Evolutionary conservation across 2,113 vertebrate genomes (phyloP), one percentile per base, ranked within the genome.

Genomic region (Coptodon rendalli): DNA sequence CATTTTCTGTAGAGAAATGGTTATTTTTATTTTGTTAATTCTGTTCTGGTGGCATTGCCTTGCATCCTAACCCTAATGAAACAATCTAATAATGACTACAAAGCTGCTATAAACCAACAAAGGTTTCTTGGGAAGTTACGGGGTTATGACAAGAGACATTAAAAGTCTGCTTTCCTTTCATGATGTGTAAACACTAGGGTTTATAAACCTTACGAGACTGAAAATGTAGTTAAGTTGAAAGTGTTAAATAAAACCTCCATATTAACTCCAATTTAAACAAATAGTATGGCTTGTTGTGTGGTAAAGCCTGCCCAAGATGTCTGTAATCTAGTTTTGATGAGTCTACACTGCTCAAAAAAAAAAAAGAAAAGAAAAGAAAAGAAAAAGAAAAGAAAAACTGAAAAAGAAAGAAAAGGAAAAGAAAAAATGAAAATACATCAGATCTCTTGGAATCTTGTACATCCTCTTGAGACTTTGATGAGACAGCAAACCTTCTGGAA

Each of bases 1-100:
- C 99, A 99, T 99, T 97, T 99, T 99, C 99, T 99, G 96, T 59
- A 87, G 92, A 24, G 84, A 66, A 68, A 54, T 19, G 22, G 31
- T 31, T 38, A 3, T 66, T 66, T 66, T 80, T 53, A 61, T 34
- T 48, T 73, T 50, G 43, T 48, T 76, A 6, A 31, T 19, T 61
- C 7, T 48, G 27, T 52, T 13, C 8, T 11, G 38, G 19, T 31
- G 36, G 5, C 45, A 1, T 31, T 78, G 24, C 34, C 11, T 66
- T 66, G 61, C 34, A 38, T 66, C 61, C 61, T 22, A 38, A 66
- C 1, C 4, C 61, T 22, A 38, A 66, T 38, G 19, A 38, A 66
- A 38, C 61, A 22, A 38, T 3, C 61, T 13, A 66, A 66, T 38
- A 66, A 38, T 66, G 61, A 66, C 34, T 38, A 38, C 61, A 38